Percentiles rank a stretch among this genome's conserved stretches.
These are phyloP conservation scores for Danaus chrysippus DNA, from an alignment of 2,888 invertebrate genomes.

Conservation along the genomic window DNA sequence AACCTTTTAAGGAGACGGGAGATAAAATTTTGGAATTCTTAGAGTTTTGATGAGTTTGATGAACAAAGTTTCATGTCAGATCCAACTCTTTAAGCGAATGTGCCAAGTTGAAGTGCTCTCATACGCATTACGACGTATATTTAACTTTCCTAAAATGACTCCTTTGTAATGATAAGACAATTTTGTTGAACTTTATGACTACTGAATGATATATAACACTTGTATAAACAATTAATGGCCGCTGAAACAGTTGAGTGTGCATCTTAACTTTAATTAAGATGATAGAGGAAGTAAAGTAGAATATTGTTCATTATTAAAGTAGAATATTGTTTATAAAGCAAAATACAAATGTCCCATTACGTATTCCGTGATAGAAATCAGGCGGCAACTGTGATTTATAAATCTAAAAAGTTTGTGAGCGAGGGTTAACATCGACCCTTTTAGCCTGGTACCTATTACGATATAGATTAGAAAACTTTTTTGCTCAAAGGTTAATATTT, in stretches of 20 bases:
- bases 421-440: conserved; percentile 6
- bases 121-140: conserved; percentile 9
- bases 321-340: not conserved
- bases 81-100: conserved; percentile 5
- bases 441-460: conserved; percentile 6
- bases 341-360: conserved; percentile 5
- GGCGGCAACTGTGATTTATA: conserved; percentile 7
- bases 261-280: not conserved
- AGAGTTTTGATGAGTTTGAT: conserved; percentile 11
- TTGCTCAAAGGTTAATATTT: conserved; percentile 5
- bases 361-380: conserved; percentile 7
- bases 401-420: conserved; percentile 4
- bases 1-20: not conserved
- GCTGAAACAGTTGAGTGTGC: no score
- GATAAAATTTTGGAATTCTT: conserved; percentile 6
- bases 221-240: no score
- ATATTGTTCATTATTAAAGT: not conserved
- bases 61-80: conserved; percentile 7
- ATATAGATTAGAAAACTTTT: conserved; percentile 8
- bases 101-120: conserved; percentile 6
- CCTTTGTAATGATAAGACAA: conserved; percentile 1
- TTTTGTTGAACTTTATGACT: not conserved
- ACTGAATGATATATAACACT: not conserved
- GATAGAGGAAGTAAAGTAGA: not conserved
- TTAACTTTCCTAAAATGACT: conserved; percentile 3